Evolutionary conservation across 2,888 invertebrate species (phyloP).

Genomic region (Phrixothrix hirtus): DNA sequence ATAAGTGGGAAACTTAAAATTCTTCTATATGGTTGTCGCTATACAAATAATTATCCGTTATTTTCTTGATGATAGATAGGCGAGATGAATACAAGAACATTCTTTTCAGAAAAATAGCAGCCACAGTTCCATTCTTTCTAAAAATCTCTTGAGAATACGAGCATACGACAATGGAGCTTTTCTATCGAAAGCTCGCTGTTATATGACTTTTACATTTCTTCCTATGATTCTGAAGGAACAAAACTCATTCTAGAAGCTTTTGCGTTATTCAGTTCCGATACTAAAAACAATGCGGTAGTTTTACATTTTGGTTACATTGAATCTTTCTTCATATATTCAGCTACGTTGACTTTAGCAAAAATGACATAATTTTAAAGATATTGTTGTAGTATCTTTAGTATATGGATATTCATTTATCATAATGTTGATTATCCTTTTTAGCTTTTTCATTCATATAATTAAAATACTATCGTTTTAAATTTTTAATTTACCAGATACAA

Average conservation of each 20-base stretch:
- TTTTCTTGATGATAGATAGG: slow-evolving; percentile 27
- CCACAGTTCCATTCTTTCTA: slow-evolving; percentile 51
- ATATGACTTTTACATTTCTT: slow-evolving; percentile 55
- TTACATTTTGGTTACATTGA: slow-evolving; percentile 49
- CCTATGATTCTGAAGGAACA: slow-evolving; percentile 51
- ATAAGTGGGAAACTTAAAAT: slow-evolving; percentile 7
- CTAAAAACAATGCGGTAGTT: slow-evolving; percentile 51
- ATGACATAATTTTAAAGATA: too few relatives aligned
- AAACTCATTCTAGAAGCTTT: slow-evolving; percentile 54
- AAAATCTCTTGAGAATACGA: slow-evolving; percentile 51
- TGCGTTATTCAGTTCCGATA: slow-evolving; percentile 53
- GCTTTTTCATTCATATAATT: too few relatives aligned
- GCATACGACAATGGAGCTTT: slow-evolving; percentile 49
- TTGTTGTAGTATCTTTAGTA: too few relatives aligned
- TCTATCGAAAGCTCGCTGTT: slow-evolving; percentile 52
- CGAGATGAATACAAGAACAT: slow-evolving; percentile 39
- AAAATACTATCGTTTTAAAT: too few relatives aligned
- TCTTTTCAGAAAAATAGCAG: slow-evolving; percentile 54
- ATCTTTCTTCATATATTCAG: slow-evolving; percentile 34
- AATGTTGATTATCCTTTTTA: too few relatives aligned
- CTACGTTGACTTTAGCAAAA: too few relatives aligned
- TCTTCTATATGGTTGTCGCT: slow-evolving; percentile 10
- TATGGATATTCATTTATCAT: too few relatives aligned
- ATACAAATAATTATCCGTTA: slow-evolving; percentile 25
- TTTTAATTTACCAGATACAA: too few relatives aligned